Base-by-base conservation (phyloP, 2,113 vertebrate species). In the Ameiurus melas region DNA sequence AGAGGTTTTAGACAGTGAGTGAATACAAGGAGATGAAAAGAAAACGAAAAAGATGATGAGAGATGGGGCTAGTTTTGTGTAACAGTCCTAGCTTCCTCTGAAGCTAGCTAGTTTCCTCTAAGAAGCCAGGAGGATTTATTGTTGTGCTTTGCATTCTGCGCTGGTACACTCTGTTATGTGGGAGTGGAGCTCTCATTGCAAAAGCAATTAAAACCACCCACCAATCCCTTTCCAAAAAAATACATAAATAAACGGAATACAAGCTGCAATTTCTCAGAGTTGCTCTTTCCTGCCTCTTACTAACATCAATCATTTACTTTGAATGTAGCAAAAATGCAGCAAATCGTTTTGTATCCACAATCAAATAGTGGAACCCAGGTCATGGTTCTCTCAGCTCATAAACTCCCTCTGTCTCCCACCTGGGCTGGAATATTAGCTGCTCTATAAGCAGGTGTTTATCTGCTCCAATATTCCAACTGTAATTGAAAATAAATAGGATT, bases 161-260 rank as follows among this genome's bases (percentile, higher is more conserved):
- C 90, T 39, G 79, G 94, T 92, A 95, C 94, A 95, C 68, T 86
- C 84, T 90, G 93, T 94, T 90, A 93, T 90, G 93, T 94, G 94
- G 94, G 94, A 95, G 94, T 94, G 90, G 89, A 86, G 89, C 90
- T 92, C 91, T 86, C 92, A 86, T 92, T 92, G 92, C 81, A 90
- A 94, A 92, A 93, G 91, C 91, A 93, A 94, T 94, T 95, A 93
- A 93, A 94, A 87, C 9, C 78, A 77, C 39, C 84, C 91, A 89
- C 91, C 85, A 64, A 82, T 39, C 30, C 64, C 30, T 36, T 88
- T 71, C 7, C 36, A 91, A 86, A 87, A 20, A 85, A 87, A 80
- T 83, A 43, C 57, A 83, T 81, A 89, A 75, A 90, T 58, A 88
- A 79, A 68, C 12, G 30, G 58, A 86, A 83, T 71, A 27, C 73